A percentile compares a stretch with the other conserved stretches of the same genome.
These are phyloP conservation scores for Melanostoma scalare DNA, from an alignment of 2,888 invertebrate genomes.

Conservation along the genomic window DNA sequence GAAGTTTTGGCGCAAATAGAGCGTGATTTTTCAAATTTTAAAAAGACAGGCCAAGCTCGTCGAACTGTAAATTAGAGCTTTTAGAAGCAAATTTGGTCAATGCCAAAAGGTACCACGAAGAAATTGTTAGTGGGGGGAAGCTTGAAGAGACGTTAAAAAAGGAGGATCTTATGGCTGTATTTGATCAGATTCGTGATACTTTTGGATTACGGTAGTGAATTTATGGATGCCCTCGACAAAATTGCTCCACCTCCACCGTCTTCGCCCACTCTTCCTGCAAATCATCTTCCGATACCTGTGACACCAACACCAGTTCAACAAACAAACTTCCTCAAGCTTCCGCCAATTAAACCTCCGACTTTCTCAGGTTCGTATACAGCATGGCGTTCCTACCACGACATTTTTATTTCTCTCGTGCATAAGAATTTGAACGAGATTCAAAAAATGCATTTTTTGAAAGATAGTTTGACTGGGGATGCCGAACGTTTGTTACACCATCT, in stretches of 20 bases:
- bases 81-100: no score
- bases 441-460: slow-evolving; percentile 9
- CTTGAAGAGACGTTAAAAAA: not conserved
- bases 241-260: not conserved
- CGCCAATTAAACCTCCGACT: not conserved
- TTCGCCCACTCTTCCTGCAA: not conserved
- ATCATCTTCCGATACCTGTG: no score
- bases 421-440: not conserved
- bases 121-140: not conserved
- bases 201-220: not conserved
- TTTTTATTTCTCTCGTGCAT: not conserved
- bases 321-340: not conserved
- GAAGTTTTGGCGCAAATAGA: slow-evolving; percentile 2
- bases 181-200: not conserved
- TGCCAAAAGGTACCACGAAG: not conserved
- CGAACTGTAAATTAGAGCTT: slow-evolving; percentile 6
- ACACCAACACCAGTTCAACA: no score
- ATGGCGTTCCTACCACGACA: not conserved
- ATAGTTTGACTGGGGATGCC: not conserved
- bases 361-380: not conserved
- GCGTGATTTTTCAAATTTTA: slow-evolving; percentile 19
- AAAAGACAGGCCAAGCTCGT: slow-evolving; percentile 17
- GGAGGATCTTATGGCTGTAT: not conserved
- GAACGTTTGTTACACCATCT: slow-evolving; percentile 10
- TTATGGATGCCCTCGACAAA: not conserved